phyloP scores from a whole-genome alignment of 2,888 invertebrate species.

The Diaperis boleti region DNA sequence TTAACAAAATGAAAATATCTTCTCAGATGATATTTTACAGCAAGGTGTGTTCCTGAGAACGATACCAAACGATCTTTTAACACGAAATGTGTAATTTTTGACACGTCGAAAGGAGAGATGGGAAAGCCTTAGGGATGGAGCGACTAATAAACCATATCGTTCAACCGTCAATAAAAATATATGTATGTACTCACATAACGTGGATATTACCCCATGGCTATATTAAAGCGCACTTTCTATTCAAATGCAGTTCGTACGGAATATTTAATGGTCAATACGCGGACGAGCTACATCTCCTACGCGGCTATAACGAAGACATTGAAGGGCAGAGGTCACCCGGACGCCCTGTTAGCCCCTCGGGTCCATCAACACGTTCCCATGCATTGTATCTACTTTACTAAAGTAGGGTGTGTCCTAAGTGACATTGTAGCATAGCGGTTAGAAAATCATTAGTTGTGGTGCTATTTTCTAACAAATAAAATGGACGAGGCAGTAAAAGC shows the following conservation, averaged over 20 bases:
- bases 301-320: constrained; percentile 51
- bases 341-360: constrained; percentile 49
- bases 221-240: constrained; percentile 41
- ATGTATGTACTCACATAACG: constrained; percentile 23
- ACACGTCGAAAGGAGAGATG: constrained; percentile 17
- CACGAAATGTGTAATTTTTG: constrained; percentile 36
- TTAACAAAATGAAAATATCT: constrained; percentile 13
- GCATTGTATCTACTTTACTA: not conserved
- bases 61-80: constrained; percentile 23
- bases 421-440: not conserved
- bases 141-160: constrained; percentile 38
- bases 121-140: constrained; percentile 23
- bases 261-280: constrained; percentile 43
- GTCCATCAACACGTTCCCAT: constrained; percentile 35
- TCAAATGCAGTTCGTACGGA: constrained; percentile 40
- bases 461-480: not conserved
- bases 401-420: constrained; percentile 11
- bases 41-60: constrained; percentile 7
- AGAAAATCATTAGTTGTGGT: constrained; percentile 1
- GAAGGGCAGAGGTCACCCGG: constrained; percentile 50
- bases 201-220: constrained; percentile 31
- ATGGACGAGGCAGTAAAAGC: not conserved
- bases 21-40: constrained; percentile 13
- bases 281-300: constrained; percentile 48
- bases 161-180: constrained; percentile 30